Percentiles rank a stretch among this genome's conserved stretches.
Conservation (phyloP, 2,888 invertebrate genomes). For the Rhabditoides inermis region DNA sequence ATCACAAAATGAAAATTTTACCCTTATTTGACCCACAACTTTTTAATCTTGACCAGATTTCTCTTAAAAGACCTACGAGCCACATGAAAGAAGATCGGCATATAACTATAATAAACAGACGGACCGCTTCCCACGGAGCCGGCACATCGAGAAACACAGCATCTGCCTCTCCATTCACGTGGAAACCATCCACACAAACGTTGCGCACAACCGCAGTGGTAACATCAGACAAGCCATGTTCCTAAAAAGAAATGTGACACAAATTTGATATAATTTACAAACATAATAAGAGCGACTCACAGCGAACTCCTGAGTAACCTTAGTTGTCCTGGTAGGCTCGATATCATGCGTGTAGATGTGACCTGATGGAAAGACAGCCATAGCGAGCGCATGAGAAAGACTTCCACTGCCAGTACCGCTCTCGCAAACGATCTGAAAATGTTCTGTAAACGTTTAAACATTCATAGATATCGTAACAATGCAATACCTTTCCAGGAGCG, state of each 20-base stretch:
- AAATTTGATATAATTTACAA: too few relatives aligned
- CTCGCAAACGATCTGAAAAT: constrained; percentile 39
- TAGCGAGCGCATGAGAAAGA: constrained; percentile 81
- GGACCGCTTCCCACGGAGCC: constrained; percentile 81
- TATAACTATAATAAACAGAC: neutral
- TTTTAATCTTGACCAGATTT: too few relatives aligned
- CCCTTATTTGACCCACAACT: too few relatives aligned
- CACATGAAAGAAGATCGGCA: neutral
- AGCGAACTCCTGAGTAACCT: constrained; percentile 73
- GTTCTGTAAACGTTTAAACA: neutral
- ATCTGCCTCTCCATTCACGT: constrained; percentile 62
- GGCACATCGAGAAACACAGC: constrained; percentile 94
- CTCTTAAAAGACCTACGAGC: neutral
- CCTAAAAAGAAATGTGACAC: constrained; percentile 14
- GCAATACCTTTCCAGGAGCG: constrained; percentile 72
- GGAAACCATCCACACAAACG: constrained; percentile 72
- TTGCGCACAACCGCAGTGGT: constrained; percentile 78
- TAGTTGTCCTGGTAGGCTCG: constrained; percentile 73
- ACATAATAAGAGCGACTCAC: constrained; percentile 11
- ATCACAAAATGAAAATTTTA: neutral
- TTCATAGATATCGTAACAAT: too few relatives aligned
- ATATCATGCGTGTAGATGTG: constrained; percentile 93
- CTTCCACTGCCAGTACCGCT: constrained; percentile 92
- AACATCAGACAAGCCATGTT: constrained; percentile 40
- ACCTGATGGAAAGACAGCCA: constrained; percentile 77